Evolutionary conservation across 2,888 invertebrate species (phyloP), one percentile per base, ranked within the genome.

Genomic region (Orgyia antiqua): DNA sequence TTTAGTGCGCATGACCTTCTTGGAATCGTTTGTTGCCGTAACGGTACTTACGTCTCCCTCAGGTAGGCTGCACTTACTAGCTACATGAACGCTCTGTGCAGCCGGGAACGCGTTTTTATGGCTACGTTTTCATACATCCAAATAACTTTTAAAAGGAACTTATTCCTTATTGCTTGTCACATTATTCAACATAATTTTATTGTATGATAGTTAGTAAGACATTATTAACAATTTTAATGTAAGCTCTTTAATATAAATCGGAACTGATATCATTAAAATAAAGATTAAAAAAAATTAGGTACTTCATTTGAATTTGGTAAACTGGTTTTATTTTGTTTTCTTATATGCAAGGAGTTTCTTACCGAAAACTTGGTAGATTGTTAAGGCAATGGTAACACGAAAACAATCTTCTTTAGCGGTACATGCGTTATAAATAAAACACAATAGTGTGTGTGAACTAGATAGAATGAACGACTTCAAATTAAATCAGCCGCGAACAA

Each of bases 1-100:
- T 66, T 72, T 66, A 68, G 56, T 68, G 74, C 69, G 75, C 73
- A 73, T 82, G 80, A 79, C 82, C 84, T 84, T 84, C 84, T 79
- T 42, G 68, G 84, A 86, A 86, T 61, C 58, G 74, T 66, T 74
- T 66, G 65, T 64, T 62, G 63, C 65, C 67, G 64, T 83, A 84
- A 84, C 84, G 82, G 84, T 76, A 80, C 70, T 61, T 45, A 36
- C 45, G 58, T 45, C 51, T 57, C 63, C 65, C 61, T 59, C 80
- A 82, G 78, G 83, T 82, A 83, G 61, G 36, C 56, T 45, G 53
- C 47, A 46, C 54, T 45, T 43, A 39, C 47, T 50, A 47, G 44
- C 34, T 32, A 35, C 40, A 51, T 36, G 30, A 33, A 27, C 13
- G 21, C 39, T 45, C 27, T 15, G 20, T 34, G 33, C 38, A 39